phyloP scores from a whole-genome alignment of 53 echinoderm and acorn worm species.

The Actinopyga echinites region DNA sequence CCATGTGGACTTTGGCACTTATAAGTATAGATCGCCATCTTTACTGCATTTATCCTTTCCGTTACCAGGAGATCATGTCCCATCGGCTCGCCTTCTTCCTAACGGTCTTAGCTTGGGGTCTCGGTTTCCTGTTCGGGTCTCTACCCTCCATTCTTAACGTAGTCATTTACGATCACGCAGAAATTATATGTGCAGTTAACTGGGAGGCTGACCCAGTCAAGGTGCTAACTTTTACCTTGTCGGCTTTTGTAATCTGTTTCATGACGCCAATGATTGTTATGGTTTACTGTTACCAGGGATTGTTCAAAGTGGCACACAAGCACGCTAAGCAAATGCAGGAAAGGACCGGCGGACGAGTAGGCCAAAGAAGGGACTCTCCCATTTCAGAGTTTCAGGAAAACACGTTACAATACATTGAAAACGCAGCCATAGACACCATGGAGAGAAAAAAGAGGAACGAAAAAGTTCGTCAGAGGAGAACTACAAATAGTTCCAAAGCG shows the following conservation, averaged over 20 bases:
- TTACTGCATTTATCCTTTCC: slow-evolving; percentile 73
- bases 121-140: slow-evolving; percentile 63
- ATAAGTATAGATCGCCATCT: slow-evolving; percentile 78
- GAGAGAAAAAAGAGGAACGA: not conserved
- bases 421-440: too few species aligned
- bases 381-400: not conserved
- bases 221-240: slow-evolving; percentile 59
- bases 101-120: slow-evolving; percentile 44
- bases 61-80: slow-evolving; percentile 54
- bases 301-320: slow-evolving; percentile 63
- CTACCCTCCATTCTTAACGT: slow-evolving; percentile 54
- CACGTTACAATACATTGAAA: not conserved
- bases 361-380: not conserved
- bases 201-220: slow-evolving; percentile 67
- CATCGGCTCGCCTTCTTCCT: slow-evolving; percentile 42
- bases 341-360: not conserved
- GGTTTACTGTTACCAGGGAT: slow-evolving; percentile 60
- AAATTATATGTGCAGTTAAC: slow-evolving; percentile 78
- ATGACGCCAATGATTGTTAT: slow-evolving; percentile 62
- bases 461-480: slow-evolving; percentile 9
- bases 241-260: slow-evolving; percentile 75
- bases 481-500: slow-evolving; percentile 51
- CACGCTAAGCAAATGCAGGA: slow-evolving; percentile 58
- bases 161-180: slow-evolving; percentile 73
- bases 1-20: slow-evolving; percentile 80